Evolutionary conservation across 1,140 invertebrate genomes (phyloP), one percentile per base, ranked within the genome.

Genomic region (Venturia canescens): DNA sequence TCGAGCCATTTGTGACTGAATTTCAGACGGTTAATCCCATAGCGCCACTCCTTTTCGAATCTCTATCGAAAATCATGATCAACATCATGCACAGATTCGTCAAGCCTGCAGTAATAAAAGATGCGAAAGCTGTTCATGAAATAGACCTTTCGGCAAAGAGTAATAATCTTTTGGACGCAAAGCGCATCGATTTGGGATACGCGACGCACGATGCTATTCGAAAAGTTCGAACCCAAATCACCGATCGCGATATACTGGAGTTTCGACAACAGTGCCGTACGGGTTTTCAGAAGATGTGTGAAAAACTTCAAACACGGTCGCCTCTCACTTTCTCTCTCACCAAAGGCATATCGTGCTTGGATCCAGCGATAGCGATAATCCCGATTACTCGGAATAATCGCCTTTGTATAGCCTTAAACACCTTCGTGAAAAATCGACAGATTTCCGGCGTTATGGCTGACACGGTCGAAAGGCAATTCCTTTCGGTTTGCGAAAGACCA

Each of bases 281-380:
- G 27, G 38, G 70, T 48, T 60, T 80, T 11, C 44, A 75, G 70
- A 66, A 48, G 29, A 53, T 80, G 60, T 48, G 67, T 13, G 53
- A 75, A 50, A 75, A 75, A 75, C 44, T 72, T 60, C 31, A 34
- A 27, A 66, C 60, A 60, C 38, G 78, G 44, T 79, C 66, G 15
- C 78, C 78, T 48, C 29, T 72, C 23, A 70, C n/a, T 21, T 79
- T 69, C 63, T 29, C 38, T 21, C 60, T 79, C 21, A 67, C 60
- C 27, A 79, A 70, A 79, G 78, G 57, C 34, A 79, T 79, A 44
- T 79, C 78, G 3, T 79, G 78, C 67, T 69, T 79, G 63, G 66
- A 79, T 71, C 66, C 78, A 70, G 78, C 38, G 38, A 31, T 79
- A 44, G 78, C 78, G 44, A 50, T 50, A 29, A 67, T 4, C 21